Base-by-base conservation (phyloP, 2,888 invertebrate species). In the Dioctria linearis region DNA sequence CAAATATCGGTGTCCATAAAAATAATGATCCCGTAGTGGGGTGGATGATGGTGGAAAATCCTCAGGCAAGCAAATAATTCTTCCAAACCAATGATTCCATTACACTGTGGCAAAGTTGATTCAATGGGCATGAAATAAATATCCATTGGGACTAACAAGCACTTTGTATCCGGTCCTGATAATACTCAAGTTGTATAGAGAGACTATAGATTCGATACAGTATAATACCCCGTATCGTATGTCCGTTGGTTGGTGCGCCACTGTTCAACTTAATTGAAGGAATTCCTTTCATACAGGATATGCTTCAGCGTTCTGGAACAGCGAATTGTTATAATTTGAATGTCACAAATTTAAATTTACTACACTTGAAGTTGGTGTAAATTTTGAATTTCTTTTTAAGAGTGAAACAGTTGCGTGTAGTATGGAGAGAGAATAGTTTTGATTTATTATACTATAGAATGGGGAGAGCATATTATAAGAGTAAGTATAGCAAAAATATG, bases 121-220 rank as follows among this genome's bases (percentile, higher is more conserved):
- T 65, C 65, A 65, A 65, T 65, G 65, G 65, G 65, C 65, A 65
- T 65, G 65, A 65, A 65, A 65, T 65, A 65, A 65, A 65, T 65
- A 40, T 40, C 65, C 65, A 65, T 40, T 65, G 65, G 40, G 65
- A 65, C 65, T 65, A 65, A 65, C 65, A 65, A 65, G 65, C 65
- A 65, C 65, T 65, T n/a, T 11, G 40, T 65, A 49, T 13, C 42
- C 11, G 40, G 65, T 65, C 65, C 65, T 65, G 13, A 42, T 11
- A 65, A 11, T 65, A 42, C 42, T 42, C 65, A 65, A 42, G 65
- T 42, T 65, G 65, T 11, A 42, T 25, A 25, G 25, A 25, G 25
- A 25, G 25, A 25, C 25, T 25, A 65, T 25, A 25, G 65, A 65
- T 65, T n/a, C 40, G 40, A 65, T 42, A 40, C 42, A 65, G 42